These are phyloP conservation scores for Monochamus alternatus DNA, from an alignment of 2,888 invertebrate species.

Conservation along the genomic window DNA sequence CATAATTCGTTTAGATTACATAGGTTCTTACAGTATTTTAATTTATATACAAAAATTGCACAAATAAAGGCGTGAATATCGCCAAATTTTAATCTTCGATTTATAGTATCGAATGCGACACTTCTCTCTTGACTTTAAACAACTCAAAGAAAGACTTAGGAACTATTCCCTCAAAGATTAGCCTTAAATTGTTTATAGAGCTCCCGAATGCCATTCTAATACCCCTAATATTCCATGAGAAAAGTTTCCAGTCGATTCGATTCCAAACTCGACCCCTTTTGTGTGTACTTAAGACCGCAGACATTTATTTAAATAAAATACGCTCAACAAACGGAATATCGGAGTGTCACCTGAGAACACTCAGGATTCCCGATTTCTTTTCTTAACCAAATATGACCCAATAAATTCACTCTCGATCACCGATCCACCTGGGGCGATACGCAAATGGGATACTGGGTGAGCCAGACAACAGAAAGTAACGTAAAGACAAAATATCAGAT, in stretches of 20 bases:
- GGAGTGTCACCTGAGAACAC: conserved; percentile 41
- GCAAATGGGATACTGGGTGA: conserved; percentile 19
- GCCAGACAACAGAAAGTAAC: neutral
- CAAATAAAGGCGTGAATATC: no score
- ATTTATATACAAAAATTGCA: no score
- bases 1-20: no score
- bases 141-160: neutral
- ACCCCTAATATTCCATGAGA: conserved; percentile 8
- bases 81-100: neutral
- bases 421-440: neutral
- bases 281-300: conserved; percentile 36
- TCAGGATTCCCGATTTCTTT: conserved; percentile 37
- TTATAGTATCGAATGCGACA: neutral
- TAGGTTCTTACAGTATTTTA: no score
- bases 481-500: no score
- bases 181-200: conserved; percentile 2
- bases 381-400: conserved; percentile 49
- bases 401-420: conserved; percentile 47
- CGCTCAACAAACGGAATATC: conserved; percentile 40
- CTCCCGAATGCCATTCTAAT: neutral
- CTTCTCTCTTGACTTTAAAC: neutral
- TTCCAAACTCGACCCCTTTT: conserved; percentile 3
- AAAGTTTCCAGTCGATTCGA: neutral
- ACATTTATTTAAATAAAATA: conserved; percentile 41
- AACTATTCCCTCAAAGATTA: neutral